Percentiles rank a stretch among this genome's conserved stretches.
phyloP scores from a whole-genome alignment of 2,888 invertebrate species.

The Subacronicta megacephala region DNA sequence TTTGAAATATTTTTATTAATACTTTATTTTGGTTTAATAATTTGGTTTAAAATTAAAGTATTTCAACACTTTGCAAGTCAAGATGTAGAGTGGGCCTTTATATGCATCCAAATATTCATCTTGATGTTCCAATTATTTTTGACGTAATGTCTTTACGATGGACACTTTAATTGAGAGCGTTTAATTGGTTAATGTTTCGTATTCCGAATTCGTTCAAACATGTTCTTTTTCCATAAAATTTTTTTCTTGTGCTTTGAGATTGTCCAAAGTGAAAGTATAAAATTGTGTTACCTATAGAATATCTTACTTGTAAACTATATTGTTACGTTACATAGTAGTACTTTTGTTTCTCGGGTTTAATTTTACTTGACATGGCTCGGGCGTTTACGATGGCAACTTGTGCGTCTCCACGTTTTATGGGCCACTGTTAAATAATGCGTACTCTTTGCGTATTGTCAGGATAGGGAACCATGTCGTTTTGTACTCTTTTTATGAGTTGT shows the following conservation, averaged over 20 bases:
- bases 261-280: conserved; percentile 4
- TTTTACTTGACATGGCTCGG: conserved; percentile 69
- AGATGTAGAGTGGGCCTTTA: conserved; percentile 43
- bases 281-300: conserved; percentile 57
- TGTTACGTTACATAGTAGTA: conserved; percentile 49
- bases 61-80: conserved; percentile 25
- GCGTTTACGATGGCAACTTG: conserved; percentile 74
- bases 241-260: background rate
- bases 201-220: background rate
- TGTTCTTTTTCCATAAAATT: background rate
- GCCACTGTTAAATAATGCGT: conserved; percentile 79
- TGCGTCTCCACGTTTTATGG: conserved; percentile 75
- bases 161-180: conserved; percentile 63
- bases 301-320: conserved; percentile 37
- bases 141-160: conserved; percentile 61
- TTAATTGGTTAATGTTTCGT: conserved; percentile 38
- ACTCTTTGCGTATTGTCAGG: conserved; percentile 74
- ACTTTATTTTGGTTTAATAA: conserved; percentile 11
- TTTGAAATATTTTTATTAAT: no score
- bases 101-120: conserved; percentile 54
- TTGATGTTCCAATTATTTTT: conserved; percentile 64
- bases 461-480: conserved; percentile 72
- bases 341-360: conserved; percentile 68
- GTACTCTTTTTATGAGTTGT: conserved; percentile 76
- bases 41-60: conserved; percentile 22